These are phyloP conservation scores for Platycnemis pennipes DNA, from an alignment of 2,888 invertebrate species.

Conservation along the genomic window DNA sequence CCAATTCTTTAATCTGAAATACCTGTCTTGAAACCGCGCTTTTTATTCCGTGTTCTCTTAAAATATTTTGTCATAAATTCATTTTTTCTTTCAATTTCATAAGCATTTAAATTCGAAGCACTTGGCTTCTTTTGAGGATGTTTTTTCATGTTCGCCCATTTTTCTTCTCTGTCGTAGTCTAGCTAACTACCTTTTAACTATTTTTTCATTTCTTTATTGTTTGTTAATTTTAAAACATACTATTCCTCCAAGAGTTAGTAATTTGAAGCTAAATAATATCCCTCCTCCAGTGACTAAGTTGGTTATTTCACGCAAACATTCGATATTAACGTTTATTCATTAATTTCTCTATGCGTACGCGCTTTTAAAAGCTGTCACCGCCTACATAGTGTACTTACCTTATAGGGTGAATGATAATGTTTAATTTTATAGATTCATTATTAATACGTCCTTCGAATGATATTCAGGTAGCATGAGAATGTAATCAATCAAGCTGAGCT, in stretches of 20 bases:
- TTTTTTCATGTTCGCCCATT: not conserved
- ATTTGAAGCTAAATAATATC: not conserved
- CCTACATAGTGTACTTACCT: not conserved
- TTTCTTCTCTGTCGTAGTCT: conserved; percentile 13
- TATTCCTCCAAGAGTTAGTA: not conserved
- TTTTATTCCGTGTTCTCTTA: not conserved
- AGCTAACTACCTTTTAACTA: not conserved
- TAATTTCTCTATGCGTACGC: not conserved
- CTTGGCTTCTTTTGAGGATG: not conserved
- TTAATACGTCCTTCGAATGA: not conserved
- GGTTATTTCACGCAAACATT: no score
- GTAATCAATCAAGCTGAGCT: not conserved
- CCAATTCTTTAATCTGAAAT: conserved; percentile 58
- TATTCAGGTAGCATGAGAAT: not conserved
- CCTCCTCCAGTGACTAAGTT: no score
- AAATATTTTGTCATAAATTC: not conserved
- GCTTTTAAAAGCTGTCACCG: not conserved
- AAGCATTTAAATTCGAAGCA: not conserved
- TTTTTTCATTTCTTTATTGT: not conserved
- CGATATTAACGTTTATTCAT: not conserved
- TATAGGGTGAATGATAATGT: not conserved
- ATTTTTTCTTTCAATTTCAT: conserved; percentile 25
- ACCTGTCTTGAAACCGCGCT: conserved; percentile 52
- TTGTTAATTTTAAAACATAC: not conserved
- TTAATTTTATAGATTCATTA: not conserved